Evolutionary conservation across 2,113 vertebrate genomes (phyloP), one percentile per base, ranked within the genome.

Genomic region (Alces alces): DNA sequence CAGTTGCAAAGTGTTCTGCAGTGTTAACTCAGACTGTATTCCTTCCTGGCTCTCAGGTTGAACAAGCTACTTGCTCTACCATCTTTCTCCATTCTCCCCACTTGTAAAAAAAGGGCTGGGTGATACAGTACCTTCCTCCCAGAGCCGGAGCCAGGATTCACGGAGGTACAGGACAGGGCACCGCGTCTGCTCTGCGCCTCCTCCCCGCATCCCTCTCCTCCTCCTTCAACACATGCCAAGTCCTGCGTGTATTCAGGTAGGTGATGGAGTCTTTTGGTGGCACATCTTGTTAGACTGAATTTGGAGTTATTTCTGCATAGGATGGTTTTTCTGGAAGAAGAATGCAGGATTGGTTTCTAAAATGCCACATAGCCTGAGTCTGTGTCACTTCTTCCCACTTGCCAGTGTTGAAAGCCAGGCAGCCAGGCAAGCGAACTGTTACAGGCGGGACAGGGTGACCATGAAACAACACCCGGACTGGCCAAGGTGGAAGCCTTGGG

Each of bases 201-300:
- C 4, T 15, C 27, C 17, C 43, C 14, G 21, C 13, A 5, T 14
- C 58, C 45, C 17, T 25, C 27, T 30, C 57, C 50, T 52, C 43
- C 45, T 73, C 57, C 76, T 78, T 36, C 25, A 27, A n/a, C 15
- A 30, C 7, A 0, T 36, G 13, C 16, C 16, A 79, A 45, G 45
- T 52, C 6, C 39, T 0, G 17, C 82, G 36, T 7, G 1, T 78
- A 14, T 54, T 50, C n/a, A 60, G 27, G 61, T 21, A 66, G 79
- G 39, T 43, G 79, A 54, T 57, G 58, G 70, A 10, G 39, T 73
- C 60, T 97, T 97, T 96, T 92, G 86, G 91, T 96, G 98, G 91
- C 86, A 92, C 27, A 57, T 96, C 96, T 92, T 97, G 95, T 97
- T 96, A 97, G 95, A 96, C 98, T 96, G 97, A 78, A 86, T 95